Evolutionary conservation across 2,797 vertebrate genomes (phyloP), one percentile per base, ranked within the genome.

Genomic region (Vireo griseus): DNA sequence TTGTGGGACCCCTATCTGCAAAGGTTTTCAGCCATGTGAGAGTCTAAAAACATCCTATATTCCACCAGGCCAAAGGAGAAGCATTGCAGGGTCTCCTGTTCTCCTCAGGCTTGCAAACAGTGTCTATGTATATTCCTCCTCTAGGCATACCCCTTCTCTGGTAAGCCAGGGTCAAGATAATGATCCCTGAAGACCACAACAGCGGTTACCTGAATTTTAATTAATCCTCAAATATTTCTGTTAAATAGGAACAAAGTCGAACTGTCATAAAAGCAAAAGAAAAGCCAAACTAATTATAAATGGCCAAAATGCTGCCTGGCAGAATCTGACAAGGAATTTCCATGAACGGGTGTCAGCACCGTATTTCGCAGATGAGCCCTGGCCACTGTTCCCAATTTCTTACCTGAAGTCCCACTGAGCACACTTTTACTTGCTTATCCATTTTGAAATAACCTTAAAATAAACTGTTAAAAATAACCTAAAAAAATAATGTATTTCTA

Each of bases 291-390:
- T 42, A 69, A 59, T 62, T 54, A 22, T 20, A 89, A 82, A 73
- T 52, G 40, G 15, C 31, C 47, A 47, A 87, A 83, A 66, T 0
- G 0, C n/a, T 66, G 17, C 63, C 42, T 58, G 58, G 17, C 9
- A 89, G 24, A 78, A 45, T 33, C 35, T 3, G 4, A 21, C 7
- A 65, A 68, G 50, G 44, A 78, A 17, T 22, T 86, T 72, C 63
- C 73, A 19, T 0, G 1, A 66, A 40, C 0, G 5, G 14, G 26
- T 90, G 9, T 15, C 5, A 9, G n/a, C 14, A 37, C 20, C 0
- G 0, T 44, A 51, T 75, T 68, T 85, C 4, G 1, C 42, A 40
- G 37, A 31, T 39, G 67, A 66, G 9, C 19, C 15, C 16, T 37
- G 39, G 17, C 11, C 16, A 8, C n/a, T 28, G 3, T 25, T 91